A percentile compares a stretch with the other conserved stretches of the same genome.
These are phyloP conservation scores for Dorcus parallelipipedus DNA, from an alignment of 2,888 invertebrate species.

Conservation along the genomic window DNA sequence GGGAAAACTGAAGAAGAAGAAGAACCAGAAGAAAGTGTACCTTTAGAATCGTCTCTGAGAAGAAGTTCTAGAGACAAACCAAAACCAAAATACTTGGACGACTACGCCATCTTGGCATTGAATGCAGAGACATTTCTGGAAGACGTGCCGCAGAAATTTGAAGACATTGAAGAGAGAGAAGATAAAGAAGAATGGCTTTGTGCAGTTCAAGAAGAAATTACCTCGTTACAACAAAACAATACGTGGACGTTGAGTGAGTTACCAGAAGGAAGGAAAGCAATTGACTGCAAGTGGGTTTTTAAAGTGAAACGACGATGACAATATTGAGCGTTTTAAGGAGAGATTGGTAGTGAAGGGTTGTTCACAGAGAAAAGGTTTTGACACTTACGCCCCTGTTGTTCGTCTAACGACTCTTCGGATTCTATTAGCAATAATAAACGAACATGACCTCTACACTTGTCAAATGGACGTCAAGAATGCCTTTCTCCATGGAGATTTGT, in stretches of 20 bases:
- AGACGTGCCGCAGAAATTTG: conserved; percentile 1
- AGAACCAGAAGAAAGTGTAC: not conserved
- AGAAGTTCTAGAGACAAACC: not conserved
- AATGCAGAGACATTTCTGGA: not conserved
- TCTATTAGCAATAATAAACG: not conserved
- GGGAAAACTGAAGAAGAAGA: not conserved
- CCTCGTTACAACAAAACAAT: not conserved
- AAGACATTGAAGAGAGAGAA: not conserved
- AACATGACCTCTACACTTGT: not conserved
- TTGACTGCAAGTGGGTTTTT: not conserved
- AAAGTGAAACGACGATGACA: not conserved
- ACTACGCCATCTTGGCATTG: not conserved
- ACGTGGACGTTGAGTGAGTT: not conserved
- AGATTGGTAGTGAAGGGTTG: not conserved
- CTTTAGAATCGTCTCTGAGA: not conserved
- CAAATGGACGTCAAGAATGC: not conserved
- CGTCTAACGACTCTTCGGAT: not conserved
- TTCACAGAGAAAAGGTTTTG: conserved; percentile 3
- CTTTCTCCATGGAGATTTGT: not conserved
- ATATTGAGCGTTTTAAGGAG: not conserved
- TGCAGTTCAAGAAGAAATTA: conserved; percentile 1
- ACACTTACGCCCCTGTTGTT: not conserved
- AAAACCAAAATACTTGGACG: not conserved
- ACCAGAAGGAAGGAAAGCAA: not conserved
- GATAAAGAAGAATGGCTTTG: not conserved